These are phyloP conservation scores for Cyclina sinensis DNA, from an alignment of 1,140 invertebrate species.

Conservation along the genomic window DNA sequence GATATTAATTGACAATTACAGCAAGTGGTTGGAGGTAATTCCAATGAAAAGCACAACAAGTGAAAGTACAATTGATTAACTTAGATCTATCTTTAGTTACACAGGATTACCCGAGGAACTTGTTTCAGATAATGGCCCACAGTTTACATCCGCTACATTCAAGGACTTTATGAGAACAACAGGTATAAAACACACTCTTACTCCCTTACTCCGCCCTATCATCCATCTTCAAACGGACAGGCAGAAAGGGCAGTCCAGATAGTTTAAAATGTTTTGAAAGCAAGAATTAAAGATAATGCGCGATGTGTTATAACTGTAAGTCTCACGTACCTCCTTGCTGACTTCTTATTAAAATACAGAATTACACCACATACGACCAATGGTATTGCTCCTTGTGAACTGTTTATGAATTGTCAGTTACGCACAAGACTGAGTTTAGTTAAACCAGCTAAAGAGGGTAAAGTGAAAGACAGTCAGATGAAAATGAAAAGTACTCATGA, in stretches of 20 bases:
- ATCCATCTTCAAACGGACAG: too few relatives aligned
- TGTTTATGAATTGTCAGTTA: slow-evolving; percentile 24
- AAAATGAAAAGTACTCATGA: slow-evolving; percentile 1
- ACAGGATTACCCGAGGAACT: too few relatives aligned
- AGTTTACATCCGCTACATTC: slow-evolving; percentile 76
- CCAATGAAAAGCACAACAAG: slow-evolving; percentile 31
- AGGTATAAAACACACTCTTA: slow-evolving; percentile 70
- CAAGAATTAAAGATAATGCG: background rate
- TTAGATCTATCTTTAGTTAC: slow-evolving; percentile 14
- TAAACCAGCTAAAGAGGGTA: background rate
- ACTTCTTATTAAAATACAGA: slow-evolving; percentile 30
- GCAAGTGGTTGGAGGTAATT: too few relatives aligned
- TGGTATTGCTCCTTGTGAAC: background rate
- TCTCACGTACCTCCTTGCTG: background rate
- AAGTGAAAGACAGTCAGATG: background rate
- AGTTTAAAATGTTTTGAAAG: too few relatives aligned
- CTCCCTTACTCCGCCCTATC: too few relatives aligned
- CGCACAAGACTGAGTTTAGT: slow-evolving; percentile 26
- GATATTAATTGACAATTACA: slow-evolving; percentile 58
- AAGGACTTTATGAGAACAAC: slow-evolving; percentile 69
- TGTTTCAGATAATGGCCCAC: too few relatives aligned
- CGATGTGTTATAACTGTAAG: background rate
- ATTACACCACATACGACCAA: slow-evolving; percentile 39
- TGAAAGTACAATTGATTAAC: slow-evolving; percentile 31
- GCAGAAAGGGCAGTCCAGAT: slow-evolving; percentile 78